A percentile compares a stretch with the other conserved stretches of the same genome.
Conservation (phyloP, 2,113 vertebrate species). For the Urocitellus parryii region DNA sequence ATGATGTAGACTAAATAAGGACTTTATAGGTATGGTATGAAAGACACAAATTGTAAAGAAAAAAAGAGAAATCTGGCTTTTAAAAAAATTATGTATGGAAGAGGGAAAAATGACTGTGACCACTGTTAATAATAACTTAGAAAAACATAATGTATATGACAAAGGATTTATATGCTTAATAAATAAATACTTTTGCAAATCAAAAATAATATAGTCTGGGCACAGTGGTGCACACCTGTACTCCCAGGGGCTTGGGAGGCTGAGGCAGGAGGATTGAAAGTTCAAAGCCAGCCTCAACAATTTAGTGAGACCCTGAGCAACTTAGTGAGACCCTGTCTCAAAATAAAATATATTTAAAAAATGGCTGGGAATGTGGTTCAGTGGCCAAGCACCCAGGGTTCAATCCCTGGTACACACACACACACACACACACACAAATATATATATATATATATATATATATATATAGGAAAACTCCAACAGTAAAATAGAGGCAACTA, state of each 20-base stretch:
- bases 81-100: background rate
- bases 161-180: conserved; percentile 9
- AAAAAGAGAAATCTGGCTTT: conserved; percentile 21
- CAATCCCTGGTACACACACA: too few relatives aligned
- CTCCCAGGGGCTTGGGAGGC: too few relatives aligned
- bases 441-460: too few relatives aligned
- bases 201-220: background rate
- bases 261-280: too few relatives aligned
- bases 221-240: too few relatives aligned
- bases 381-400: too few relatives aligned
- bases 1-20: background rate
- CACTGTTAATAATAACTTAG: background rate
- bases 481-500: background rate
- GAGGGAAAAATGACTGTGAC: background rate
- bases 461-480: background rate
- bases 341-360: too few relatives aligned
- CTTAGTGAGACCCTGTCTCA: too few relatives aligned
- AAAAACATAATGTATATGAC: background rate
- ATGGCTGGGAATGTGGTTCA: too few relatives aligned
- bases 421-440: too few relatives aligned
- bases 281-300: too few relatives aligned
- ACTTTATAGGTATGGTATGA: background rate
- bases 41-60: background rate
- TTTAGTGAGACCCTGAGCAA: too few relatives aligned
- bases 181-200: background rate